Evolutionary conservation across 2,888 invertebrate species (phyloP).

Genomic region (Phasia obesa): DNA sequence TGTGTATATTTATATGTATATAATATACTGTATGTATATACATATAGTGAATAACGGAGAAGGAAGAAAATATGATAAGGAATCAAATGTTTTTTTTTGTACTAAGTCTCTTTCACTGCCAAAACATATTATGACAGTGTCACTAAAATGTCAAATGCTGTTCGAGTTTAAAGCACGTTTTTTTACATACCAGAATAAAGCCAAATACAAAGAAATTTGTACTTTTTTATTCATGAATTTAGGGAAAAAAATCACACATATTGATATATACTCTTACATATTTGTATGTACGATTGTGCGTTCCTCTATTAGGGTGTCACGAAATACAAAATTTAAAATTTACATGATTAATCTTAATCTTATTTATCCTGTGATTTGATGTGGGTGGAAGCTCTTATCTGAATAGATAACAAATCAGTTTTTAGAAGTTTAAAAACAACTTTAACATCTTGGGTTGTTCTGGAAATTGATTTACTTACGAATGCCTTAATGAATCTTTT

Average conservation of each 20-base stretch:
- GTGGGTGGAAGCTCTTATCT: no score
- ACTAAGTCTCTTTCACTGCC: conserved; percentile 43
- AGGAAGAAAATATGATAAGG: conserved; percentile 9
- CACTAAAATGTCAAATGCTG: conserved; percentile 65
- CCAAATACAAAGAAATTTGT: conserved; percentile 48
- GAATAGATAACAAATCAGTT: no score
- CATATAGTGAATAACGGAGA: neutral
- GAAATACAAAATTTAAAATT: no score
- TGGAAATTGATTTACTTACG: no score
- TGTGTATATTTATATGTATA: no score
- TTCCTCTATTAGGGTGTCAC: conserved; percentile 2
- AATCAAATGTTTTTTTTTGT: conserved; percentile 29
- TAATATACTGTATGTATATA: conserved; percentile 10
- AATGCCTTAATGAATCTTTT: no score
- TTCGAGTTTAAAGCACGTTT: conserved; percentile 45
- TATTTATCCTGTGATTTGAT: no score
- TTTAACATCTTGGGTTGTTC: no score
- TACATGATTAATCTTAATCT: no score
- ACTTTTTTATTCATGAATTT: conserved; percentile 20
- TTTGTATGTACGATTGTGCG: no score
- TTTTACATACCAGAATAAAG: conserved; percentile 21
- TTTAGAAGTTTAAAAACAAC: no score
- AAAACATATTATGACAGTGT: conserved; percentile 71
- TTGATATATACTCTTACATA: neutral
- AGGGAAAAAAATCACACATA: conserved; percentile 21